Percentiles rank a stretch among this genome's conserved stretches.
phyloP scores from a whole-genome alignment of 1,140 invertebrate genomes.

The Sesamia nonagrioides region DNA sequence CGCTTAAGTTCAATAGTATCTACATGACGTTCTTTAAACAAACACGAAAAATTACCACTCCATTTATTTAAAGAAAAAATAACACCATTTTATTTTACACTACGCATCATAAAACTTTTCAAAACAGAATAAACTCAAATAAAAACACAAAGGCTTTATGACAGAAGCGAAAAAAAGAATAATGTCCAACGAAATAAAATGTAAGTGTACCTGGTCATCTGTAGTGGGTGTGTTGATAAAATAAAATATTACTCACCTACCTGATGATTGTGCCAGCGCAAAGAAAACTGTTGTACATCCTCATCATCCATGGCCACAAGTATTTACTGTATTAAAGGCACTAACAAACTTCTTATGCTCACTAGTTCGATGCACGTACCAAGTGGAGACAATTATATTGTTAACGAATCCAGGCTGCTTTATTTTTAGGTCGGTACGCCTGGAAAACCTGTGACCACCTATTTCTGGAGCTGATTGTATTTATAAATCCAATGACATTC shows the following conservation, averaged over 20 bases:
- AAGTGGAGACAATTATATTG: slow-evolving; percentile 81
- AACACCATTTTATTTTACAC: not conserved
- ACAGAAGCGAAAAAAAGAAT: slow-evolving; percentile 28
- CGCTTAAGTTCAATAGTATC: too few relatives aligned
- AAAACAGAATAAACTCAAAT: not conserved
- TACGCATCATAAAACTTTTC: not conserved
- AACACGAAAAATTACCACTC: not conserved
- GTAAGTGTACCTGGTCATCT: slow-evolving; percentile 60
- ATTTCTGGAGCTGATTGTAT: slow-evolving; percentile 88
- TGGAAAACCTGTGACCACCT: slow-evolving; percentile 88
- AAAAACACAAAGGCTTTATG: slow-evolving; percentile 33
- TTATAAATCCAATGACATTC: slow-evolving; percentile 88
- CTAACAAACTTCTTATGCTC: slow-evolving; percentile 52
- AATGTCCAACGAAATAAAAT: slow-evolving; percentile 30
- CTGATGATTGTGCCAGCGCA: slow-evolving; percentile 94
- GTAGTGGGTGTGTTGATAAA: slow-evolving; percentile 61
- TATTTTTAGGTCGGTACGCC: slow-evolving; percentile 87
- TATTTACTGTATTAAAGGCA: slow-evolving; percentile 30
- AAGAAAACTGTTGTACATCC: slow-evolving; percentile 92
- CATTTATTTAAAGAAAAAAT: not conserved
- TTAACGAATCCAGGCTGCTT: slow-evolving; percentile 87
- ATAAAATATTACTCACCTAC: slow-evolving; percentile 85
- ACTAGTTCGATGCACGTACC: slow-evolving; percentile 61
- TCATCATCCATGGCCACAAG: slow-evolving; percentile 84
- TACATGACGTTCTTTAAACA: not conserved